Conservation (phyloP, 2,113 vertebrate species). For the Gallinago media region DNA sequence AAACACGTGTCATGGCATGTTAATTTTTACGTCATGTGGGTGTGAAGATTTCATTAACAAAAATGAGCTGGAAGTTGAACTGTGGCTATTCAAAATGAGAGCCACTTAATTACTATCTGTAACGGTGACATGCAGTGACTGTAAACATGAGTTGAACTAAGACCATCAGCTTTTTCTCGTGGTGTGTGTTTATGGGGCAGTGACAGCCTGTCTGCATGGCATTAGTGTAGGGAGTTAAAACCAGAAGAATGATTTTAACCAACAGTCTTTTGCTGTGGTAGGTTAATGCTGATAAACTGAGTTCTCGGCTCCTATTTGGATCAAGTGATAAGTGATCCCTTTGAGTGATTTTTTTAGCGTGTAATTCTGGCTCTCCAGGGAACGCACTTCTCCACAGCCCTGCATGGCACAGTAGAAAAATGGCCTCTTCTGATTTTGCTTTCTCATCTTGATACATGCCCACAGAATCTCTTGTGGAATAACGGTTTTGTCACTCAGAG, state of each 20-base stretch:
- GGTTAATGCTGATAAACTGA: neutral
- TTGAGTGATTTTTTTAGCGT: neutral
- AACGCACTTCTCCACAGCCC: neutral
- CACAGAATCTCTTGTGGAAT: neutral
- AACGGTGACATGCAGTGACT: neutral
- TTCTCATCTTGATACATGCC: neutral
- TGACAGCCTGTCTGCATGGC: neutral
- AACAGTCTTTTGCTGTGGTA: neutral
- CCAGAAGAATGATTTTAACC: neutral
- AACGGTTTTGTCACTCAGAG: neutral
- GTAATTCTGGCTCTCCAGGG: neutral
- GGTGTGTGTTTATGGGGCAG: neutral
- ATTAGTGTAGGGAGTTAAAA: neutral
- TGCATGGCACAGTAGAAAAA: neutral
- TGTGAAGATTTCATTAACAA: neutral
- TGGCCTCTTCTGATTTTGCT: neutral
- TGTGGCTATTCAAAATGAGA: neutral
- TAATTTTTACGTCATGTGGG: neutral
- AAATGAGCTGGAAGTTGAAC: neutral
- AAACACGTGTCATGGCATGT: accelerated
- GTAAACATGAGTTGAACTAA: neutral
- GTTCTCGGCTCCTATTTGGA: neutral
- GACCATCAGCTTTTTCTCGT: neutral
- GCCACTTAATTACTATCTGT: neutral
- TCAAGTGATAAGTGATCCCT: neutral